phyloP scores from a whole-genome alignment of 2,113 vertebrate genomes.

The Camelus dromedarius region DNA sequence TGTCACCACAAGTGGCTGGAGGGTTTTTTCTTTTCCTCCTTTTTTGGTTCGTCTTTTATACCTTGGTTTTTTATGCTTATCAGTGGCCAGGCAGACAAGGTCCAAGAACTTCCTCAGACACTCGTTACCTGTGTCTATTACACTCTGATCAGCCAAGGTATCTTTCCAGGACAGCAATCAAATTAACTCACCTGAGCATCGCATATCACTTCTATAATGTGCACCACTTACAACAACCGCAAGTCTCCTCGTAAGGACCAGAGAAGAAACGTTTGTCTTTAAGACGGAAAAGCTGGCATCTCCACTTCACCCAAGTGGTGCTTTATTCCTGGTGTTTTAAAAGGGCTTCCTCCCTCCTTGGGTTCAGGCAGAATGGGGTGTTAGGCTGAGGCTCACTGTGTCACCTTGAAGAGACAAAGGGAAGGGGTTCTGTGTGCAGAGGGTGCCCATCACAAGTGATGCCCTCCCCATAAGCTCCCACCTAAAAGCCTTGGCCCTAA shows the following conservation, averaged over 20 bases:
- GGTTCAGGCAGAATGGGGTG: not conserved
- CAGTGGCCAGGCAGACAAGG: slow-evolving; percentile 19
- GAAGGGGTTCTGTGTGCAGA: not conserved
- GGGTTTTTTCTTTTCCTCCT: not conserved
- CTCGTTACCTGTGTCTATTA: not conserved
- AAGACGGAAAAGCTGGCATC: not conserved
- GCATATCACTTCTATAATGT: not conserved
- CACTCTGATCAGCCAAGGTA: not conserved
- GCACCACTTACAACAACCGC: not conserved
- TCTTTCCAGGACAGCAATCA: slow-evolving; percentile 20
- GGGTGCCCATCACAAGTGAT: not conserved
- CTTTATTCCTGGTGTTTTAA: not conserved
- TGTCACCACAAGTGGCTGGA: not conserved
- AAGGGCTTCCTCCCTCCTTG: not conserved
- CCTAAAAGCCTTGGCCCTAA: not conserved
- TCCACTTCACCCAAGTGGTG: not conserved
- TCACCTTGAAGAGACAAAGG: not conserved
- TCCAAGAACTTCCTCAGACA: slow-evolving; percentile 22
- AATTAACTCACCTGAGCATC: slow-evolving; percentile 7
- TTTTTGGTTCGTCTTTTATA: not conserved
- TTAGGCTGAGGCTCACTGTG: not conserved
- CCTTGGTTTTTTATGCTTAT: not conserved
- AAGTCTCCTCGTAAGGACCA: not conserved
- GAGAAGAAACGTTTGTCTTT: not conserved
- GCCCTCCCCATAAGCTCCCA: not conserved